Evolutionary conservation across 2,888 invertebrate species (phyloP).

Genomic region (Pterostichus niger): DNA sequence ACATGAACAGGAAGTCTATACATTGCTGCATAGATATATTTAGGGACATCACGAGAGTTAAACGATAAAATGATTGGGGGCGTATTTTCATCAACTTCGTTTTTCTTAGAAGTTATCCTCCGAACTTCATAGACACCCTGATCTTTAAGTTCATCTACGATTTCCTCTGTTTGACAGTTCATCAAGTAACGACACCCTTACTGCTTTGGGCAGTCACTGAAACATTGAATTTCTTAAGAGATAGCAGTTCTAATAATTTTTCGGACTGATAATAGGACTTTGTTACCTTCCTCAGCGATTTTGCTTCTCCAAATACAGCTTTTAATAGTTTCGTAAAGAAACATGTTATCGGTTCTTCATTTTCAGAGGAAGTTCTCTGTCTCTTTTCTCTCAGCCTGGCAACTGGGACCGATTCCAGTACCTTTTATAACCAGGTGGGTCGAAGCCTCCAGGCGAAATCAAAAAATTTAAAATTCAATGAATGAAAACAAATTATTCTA

Average conservation of each 20-base stretch:
- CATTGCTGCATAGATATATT: background rate
- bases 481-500: too few species aligned
- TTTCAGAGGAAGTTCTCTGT: background rate
- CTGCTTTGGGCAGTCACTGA: background rate
- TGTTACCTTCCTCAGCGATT: background rate
- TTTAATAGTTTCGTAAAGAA: background rate
- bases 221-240: too few species aligned
- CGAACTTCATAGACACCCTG: slow-evolving; percentile 57
- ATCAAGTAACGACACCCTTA: slow-evolving; percentile 19
- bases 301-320: background rate
- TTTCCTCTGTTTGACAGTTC: slow-evolving; percentile 35
- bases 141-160: background rate
- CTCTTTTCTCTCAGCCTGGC: slow-evolving; percentile 18
- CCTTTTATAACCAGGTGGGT: slow-evolving; percentile 3
- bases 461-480: too few species aligned
- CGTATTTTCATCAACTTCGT: background rate
- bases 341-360: background rate
- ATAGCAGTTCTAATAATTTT: too few species aligned
- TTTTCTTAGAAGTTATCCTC: background rate
- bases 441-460: too few species aligned
- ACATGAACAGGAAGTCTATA: background rate
- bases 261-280: slow-evolving; percentile 45
- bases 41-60: slow-evolving; percentile 47
- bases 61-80: slow-evolving; percentile 15
- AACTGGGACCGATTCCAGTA: too few species aligned